Evolutionary conservation across 2,888 invertebrate genomes (phyloP).

Genomic region (Timema cristinae): DNA sequence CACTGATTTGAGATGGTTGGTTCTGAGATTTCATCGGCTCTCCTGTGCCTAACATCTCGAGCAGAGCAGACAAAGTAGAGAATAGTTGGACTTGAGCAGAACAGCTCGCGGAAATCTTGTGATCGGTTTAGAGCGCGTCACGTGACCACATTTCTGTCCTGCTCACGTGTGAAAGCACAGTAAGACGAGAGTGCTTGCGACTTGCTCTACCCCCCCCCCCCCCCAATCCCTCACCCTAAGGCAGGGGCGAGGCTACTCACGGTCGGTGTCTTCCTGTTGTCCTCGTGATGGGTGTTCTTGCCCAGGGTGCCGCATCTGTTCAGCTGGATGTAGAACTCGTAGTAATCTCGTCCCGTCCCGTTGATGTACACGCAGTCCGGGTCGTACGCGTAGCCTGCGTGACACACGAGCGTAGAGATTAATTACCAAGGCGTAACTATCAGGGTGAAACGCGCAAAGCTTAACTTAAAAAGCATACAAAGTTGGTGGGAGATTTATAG

Average conservation of each 20-base stretch:
- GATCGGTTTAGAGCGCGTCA: too few relatives aligned
- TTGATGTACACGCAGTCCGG: constrained; percentile 94
- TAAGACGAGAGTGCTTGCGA: too few relatives aligned
- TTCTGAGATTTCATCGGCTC: too few relatives aligned
- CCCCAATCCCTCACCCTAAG: too few relatives aligned
- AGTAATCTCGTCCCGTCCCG: constrained; percentile 85
- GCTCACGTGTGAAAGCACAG: too few relatives aligned
- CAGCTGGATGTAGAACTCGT: constrained; percentile 89
- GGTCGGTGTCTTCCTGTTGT: constrained; percentile 79
- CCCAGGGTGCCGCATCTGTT: constrained; percentile 90
- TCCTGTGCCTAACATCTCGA: too few relatives aligned
- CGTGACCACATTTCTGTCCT: too few relatives aligned
- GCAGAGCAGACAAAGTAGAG: too few relatives aligned
- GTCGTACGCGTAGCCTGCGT: constrained; percentile 83
- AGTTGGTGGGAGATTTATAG: not conserved
- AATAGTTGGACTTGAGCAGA: too few relatives aligned
- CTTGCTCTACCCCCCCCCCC: too few relatives aligned
- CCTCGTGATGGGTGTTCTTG: constrained; percentile 81
- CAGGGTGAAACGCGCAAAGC: not conserved
- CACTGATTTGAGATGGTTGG: too few relatives aligned
- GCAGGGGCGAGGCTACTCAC: constrained; percentile 50
- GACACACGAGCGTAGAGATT: not conserved
- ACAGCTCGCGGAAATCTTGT: too few relatives aligned
- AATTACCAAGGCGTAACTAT: not conserved
- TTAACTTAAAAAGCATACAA: not conserved